Evolutionary conservation across 2,888 invertebrate genomes (phyloP).

Genomic region (Nymphalis urticae): DNA sequence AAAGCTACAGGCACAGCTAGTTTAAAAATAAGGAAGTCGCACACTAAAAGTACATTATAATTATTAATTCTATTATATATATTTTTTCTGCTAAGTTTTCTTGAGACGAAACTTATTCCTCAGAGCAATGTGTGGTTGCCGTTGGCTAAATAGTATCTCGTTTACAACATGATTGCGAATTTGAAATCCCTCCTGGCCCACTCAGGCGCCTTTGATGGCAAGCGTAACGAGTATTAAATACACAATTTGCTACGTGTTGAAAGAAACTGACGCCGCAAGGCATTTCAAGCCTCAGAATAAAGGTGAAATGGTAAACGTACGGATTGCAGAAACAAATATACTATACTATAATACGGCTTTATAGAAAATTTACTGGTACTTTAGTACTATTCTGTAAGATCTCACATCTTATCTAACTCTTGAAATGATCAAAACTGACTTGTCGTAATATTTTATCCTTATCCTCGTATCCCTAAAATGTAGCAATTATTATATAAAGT

Average conservation of each 20-base stretch:
- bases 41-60: no score
- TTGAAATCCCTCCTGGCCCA: constrained; percentile 65
- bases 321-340: background rate
- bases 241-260: constrained; percentile 77
- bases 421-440: background rate
- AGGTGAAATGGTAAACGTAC: background rate
- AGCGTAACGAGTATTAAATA: constrained; percentile 69
- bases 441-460: no score
- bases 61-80: background rate
- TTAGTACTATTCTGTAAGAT: no score
- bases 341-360: background rate
- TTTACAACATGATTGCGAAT: constrained; percentile 73
- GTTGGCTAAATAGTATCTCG: constrained; percentile 74
- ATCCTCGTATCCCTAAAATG: no score
- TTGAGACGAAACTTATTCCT: constrained; percentile 12
- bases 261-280: constrained; percentile 72
- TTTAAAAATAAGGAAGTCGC: no score
- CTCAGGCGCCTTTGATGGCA: constrained; percentile 65
- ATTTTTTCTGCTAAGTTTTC: background rate
- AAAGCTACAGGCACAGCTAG: no score
- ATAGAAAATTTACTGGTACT: background rate
- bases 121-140: constrained; percentile 54
- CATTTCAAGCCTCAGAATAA: constrained; percentile 51
- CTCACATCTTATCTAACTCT: background rate
- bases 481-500: no score